A percentile compares a stretch with the other conserved stretches of the same genome.
phyloP scores from a whole-genome alignment of 2,113 vertebrate genomes.

The Xiphophorus couchianus region DNA sequence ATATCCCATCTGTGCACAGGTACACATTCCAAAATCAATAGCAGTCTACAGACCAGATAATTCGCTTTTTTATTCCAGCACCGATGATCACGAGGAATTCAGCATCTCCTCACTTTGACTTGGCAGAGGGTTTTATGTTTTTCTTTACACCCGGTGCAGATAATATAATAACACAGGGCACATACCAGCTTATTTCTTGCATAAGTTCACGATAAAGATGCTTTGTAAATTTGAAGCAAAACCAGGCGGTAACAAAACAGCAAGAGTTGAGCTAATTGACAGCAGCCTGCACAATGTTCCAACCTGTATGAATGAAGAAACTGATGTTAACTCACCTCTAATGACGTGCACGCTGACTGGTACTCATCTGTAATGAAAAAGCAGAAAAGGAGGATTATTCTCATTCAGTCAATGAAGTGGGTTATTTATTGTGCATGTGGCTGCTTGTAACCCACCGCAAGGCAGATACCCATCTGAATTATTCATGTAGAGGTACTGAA shows the following conservation, averaged over 20 bases:
- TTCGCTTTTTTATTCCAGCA: background rate
- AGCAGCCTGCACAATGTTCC: background rate
- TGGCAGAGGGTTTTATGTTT: background rate
- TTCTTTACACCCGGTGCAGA: background rate
- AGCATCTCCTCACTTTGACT: background rate
- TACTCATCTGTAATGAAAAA: constrained; percentile 83
- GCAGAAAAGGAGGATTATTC: constrained; percentile 41
- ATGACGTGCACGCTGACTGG: constrained; percentile 79
- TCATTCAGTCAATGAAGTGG: background rate
- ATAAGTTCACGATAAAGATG: background rate
- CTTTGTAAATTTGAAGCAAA: background rate
- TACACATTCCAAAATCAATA: background rate
- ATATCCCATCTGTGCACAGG: background rate
- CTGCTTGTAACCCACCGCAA: constrained; percentile 11
- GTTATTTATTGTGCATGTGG: constrained; percentile 1
- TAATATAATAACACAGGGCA: background rate
- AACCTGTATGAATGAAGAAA: background rate
- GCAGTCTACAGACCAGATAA: background rate
- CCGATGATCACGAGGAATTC: background rate
- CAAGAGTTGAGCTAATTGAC: background rate
- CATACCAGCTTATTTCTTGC: background rate
- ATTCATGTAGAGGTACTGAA: constrained; percentile 5
- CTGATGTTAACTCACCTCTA: constrained; percentile 85
- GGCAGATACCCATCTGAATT: constrained; percentile 33
- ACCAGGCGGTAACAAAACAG: background rate